Evolutionary conservation across 2,888 invertebrate genomes (phyloP).

Genomic region (Sisyra terminalis): DNA sequence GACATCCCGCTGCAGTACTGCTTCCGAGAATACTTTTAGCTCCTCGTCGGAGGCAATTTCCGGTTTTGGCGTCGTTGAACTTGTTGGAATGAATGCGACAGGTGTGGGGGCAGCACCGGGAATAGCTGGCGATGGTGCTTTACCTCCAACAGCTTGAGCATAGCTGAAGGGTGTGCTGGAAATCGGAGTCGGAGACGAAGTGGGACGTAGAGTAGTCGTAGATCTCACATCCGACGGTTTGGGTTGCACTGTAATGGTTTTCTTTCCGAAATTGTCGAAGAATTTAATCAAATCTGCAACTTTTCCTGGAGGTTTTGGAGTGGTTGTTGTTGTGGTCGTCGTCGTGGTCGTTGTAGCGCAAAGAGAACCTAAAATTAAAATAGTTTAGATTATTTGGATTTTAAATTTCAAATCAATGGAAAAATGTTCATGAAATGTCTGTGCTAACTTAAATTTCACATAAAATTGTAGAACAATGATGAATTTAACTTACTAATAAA

Average conservation of each 20-base stretch:
- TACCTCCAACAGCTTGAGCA: constrained; percentile 14
- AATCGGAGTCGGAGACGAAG: not conserved
- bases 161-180: constrained; percentile 7
- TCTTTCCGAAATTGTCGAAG: not conserved
- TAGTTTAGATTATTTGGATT: too few relatives aligned
- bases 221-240: not conserved
- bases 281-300: not conserved
- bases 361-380: not conserved
- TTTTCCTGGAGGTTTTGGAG: not conserved
- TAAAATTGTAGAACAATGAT: too few relatives aligned
- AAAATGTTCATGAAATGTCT: too few relatives aligned
- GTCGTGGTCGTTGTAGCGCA: not conserved
- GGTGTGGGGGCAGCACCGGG: constrained; percentile 12
- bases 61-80: constrained; percentile 8
- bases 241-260: too few relatives aligned
- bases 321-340: not conserved
- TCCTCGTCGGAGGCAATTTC: constrained; percentile 42
- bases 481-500: too few relatives aligned
- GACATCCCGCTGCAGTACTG: constrained; percentile 48
- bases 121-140: constrained; percentile 9
- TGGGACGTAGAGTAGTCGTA: not conserved
- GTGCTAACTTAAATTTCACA: too few relatives aligned
- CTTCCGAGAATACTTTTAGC: constrained; percentile 51
- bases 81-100: not conserved
- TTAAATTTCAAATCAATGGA: too few relatives aligned